Evolutionary conservation across 2,888 invertebrate genomes (phyloP), one percentile per base, ranked within the genome.

Genomic region (Macrosoma leucophasiata): DNA sequence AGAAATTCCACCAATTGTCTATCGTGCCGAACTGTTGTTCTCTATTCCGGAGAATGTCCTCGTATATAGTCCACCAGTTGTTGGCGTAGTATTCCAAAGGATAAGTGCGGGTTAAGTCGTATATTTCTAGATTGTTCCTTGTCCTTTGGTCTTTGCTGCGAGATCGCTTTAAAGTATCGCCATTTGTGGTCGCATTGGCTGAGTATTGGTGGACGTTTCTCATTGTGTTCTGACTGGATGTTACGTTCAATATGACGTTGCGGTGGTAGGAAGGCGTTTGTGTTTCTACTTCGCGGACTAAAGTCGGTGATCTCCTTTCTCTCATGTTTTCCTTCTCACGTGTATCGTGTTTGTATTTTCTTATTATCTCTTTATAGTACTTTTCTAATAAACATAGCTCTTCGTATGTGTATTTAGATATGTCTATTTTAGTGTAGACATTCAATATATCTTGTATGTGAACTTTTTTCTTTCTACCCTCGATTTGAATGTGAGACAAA

Each of bases 11-110:
- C 85, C 85, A 85, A 41, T 75, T 75, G 31, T 84, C 84, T 9
- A 85, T 72, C 0, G 81, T 74, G 0, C 85, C 85, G 52, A 81
- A 85, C 43, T 84, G 84, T 12, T 69, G 64, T 26, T 82, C 81
- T 0, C 85, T 57, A 17, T 59, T 81, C 26, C 71, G 79, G 0
- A 85, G 36, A 0, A 85, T 55, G 12, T 82, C 82, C 39, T 84
- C 78, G 57, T 85, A 85, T 1, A 85, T 85, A 0, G 60, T 49
- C 85, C 85, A 85, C 85, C 84, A 85, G 32, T 85, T 85, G 46
- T 85, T 85, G 0, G 85, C 85, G 51, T 85, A 85, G 36, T 82
- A 85, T 39, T 84, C 64, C 22, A 59, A 42, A 0, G 85, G 84
- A 36, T 84, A 84, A 0, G 78, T 77, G 1, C 74, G 47, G 0